Evolutionary conservation across 2,797 vertebrate genomes (phyloP), one percentile per base, ranked within the genome.

Genomic region (Sciaenops ocellatus): DNA sequence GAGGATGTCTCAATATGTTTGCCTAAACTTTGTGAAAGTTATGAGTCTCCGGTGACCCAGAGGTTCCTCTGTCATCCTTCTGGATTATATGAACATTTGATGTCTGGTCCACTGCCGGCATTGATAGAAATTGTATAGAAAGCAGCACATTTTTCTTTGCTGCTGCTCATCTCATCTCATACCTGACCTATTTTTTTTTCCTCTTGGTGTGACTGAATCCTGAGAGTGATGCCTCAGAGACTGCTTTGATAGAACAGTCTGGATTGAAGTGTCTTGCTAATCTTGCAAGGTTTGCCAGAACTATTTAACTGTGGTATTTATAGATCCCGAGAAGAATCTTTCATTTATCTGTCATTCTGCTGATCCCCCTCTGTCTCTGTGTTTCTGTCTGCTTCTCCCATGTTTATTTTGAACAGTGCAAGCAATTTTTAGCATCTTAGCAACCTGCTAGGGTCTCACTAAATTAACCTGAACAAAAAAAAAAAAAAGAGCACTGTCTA

Each of bases 111-210:
- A 22, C 24, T 55, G 41, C 67, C 66, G 48, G 15, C 17, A 2
- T 44, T 80, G n/a, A 57, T 66, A 54, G 50, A 62, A 71, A 78
- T 67, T 17, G 26, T 38, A 38, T 38, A 38, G 8, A 38, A 63
- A 51, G 70, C 59, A 6, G 63, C 34, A n/a, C 30, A 46, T 78
- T 82, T 70, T 22, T 52, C 47, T 65, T 38, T 77, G 54, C 71
- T 64, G 59, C 76, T 54, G 68, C 76, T 89, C 64, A 51, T 76
- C 79, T 46, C 41, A 0, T 16, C 63, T 85, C 62, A 26, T 61
- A 88, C 76, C 66, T 91, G 88, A 90, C 88, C 91, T 76, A 87
- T 82, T 90, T 93, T n/a, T 92, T 20, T 42, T 50, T 42, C 12
- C 61, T 67, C 73, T 47, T 57, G 24, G 61, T 76, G 18, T 61